Percentiles rank a stretch among this genome's conserved stretches.
Conservation (phyloP, 2,797 vertebrate genomes). For the Leptodactylus fallax region DNA sequence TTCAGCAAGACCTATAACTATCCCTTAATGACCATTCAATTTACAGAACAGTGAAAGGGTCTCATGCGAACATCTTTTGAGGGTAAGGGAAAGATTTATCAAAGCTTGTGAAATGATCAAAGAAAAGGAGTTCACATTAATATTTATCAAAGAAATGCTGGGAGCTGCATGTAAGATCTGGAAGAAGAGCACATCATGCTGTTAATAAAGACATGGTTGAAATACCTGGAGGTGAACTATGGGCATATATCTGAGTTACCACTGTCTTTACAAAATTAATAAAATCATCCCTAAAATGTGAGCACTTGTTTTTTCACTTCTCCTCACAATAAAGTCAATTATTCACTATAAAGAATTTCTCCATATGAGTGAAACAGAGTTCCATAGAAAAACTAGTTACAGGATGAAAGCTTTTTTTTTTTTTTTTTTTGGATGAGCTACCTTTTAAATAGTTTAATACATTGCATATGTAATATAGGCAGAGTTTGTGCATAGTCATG, state of each 20-base stretch:
- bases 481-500: no score
- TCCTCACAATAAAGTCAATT: neutral
- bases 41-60: slow-evolving; percentile 63
- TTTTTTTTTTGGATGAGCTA: no score
- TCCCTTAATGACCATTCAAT: slow-evolving; percentile 63
- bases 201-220: slow-evolving; percentile 48
- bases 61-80: slow-evolving; percentile 62
- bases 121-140: slow-evolving; percentile 68
- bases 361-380: neutral
- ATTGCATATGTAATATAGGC: neutral
- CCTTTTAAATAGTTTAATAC: neutral
- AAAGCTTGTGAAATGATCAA: slow-evolving; percentile 70
- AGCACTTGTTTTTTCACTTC: neutral
- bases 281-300: slow-evolving; percentile 37
- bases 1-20: slow-evolving; percentile 38
- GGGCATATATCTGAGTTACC: slow-evolving; percentile 51
- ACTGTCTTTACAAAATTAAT: slow-evolving; percentile 53
- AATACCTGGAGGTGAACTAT: slow-evolving; percentile 56
- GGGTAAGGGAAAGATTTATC: slow-evolving; percentile 67
- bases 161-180: slow-evolving; percentile 61
- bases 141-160: slow-evolving; percentile 68
- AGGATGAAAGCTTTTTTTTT: no score
- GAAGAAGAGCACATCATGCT: slow-evolving; percentile 55
- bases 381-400: neutral
- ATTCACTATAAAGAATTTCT: neutral